Conservation (phyloP, 2,888 invertebrate genomes). For the Thymelicus sylvestris region DNA sequence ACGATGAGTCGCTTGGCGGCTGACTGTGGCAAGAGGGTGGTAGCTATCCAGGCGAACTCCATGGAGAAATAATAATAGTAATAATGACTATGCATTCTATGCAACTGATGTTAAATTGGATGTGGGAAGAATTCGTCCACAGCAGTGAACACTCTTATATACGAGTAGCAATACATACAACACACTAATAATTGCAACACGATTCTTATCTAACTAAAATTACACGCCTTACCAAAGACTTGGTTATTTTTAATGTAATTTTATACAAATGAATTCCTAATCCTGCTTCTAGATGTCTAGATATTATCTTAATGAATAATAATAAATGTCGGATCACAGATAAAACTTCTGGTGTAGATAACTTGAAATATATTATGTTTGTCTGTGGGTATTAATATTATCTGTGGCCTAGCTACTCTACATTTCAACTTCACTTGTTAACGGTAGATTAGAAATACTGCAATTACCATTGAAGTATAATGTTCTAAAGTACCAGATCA, state of each 20-base stretch:
- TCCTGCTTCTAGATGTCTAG: background rate
- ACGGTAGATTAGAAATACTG: background rate
- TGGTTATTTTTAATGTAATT: slow-evolving; percentile 30
- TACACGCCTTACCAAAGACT: background rate
- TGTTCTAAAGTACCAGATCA: too few relatives aligned
- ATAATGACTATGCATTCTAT: too few relatives aligned
- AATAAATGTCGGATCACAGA: slow-evolving; percentile 12
- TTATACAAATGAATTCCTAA: slow-evolving; percentile 14
- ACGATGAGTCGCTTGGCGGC: too few relatives aligned
- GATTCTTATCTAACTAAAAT: background rate
- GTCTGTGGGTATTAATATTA: background rate
- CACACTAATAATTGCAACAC: slow-evolving; percentile 1
- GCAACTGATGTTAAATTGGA: too few relatives aligned
- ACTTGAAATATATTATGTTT: background rate
- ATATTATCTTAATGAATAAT: slow-evolving; percentile 10
- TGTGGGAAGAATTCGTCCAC: too few relatives aligned
- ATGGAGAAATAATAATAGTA: too few relatives aligned
- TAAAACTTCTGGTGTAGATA: background rate
- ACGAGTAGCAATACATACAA: too few relatives aligned
- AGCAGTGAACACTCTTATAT: too few relatives aligned
- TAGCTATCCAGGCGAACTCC: too few relatives aligned
- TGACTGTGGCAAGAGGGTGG: too few relatives aligned
- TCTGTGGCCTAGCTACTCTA: background rate
- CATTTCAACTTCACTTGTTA: background rate
- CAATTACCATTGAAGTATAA: too few relatives aligned